phyloP scores from a whole-genome alignment of 2,888 invertebrate genomes.

The Cantharis rustica region DNA sequence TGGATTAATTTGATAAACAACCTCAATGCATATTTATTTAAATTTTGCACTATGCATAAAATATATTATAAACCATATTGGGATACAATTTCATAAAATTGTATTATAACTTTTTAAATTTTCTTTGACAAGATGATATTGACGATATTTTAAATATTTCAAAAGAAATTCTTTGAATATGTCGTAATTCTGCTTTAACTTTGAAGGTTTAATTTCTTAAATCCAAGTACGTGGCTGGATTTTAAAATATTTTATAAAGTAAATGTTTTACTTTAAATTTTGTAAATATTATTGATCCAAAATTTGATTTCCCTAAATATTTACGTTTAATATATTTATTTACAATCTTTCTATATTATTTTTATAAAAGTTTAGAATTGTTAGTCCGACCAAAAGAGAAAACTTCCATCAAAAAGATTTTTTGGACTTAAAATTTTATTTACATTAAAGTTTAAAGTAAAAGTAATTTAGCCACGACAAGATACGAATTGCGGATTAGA shows the following conservation, averaged over 20 bases:
- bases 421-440: too few relatives aligned
- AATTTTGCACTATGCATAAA: too few relatives aligned
- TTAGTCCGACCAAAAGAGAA: too few relatives aligned
- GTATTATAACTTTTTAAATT: neutral
- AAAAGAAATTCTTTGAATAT: neutral
- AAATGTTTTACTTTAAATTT: neutral
- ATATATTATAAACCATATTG: too few relatives aligned
- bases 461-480: too few relatives aligned
- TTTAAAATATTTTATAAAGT: neutral
- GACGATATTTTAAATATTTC: neutral
- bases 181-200: neutral
- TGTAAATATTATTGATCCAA: neutral
- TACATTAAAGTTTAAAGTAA: too few relatives aligned
- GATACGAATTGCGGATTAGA: too few relatives aligned
- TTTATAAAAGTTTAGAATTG: too few relatives aligned
- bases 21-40: neutral
- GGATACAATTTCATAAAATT: neutral
- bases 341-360: too few relatives aligned
- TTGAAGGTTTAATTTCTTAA: neutral
- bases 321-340: neutral
- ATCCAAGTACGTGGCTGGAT: neutral
- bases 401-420: too few relatives aligned
- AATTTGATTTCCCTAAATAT: neutral
- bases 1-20: too few relatives aligned
- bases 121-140: neutral